Percentiles rank a stretch among this genome's conserved stretches.
These are phyloP conservation scores for Lordiphosa fenestrarum DNA, from an alignment of 2,888 invertebrate species.

Conservation along the genomic window DNA sequence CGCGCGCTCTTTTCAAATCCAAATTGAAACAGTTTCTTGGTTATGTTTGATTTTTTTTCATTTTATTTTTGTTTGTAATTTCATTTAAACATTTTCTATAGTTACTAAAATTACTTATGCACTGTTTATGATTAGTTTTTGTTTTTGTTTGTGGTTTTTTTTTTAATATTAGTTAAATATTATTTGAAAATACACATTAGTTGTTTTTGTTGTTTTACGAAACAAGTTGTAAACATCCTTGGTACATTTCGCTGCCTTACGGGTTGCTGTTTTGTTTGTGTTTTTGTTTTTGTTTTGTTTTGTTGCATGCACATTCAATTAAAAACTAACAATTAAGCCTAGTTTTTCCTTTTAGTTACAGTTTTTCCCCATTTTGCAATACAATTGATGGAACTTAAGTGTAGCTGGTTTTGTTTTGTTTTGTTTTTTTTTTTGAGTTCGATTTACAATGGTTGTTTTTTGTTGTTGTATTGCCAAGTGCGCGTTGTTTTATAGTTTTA, in stretches of 20 bases:
- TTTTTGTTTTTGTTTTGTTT: too few relatives aligned
- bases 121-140: slow-evolving; percentile 30
- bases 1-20: not conserved
- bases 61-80: slow-evolving; percentile 72
- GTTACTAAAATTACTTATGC: slow-evolving; percentile 78
- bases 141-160: slow-evolving; percentile 63
- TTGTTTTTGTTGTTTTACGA: slow-evolving; percentile 57
- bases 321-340: slow-evolving; percentile 75
- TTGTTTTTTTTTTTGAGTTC: slow-evolving; percentile 42
- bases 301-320: slow-evolving; percentile 15
- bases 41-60: slow-evolving; percentile 47
- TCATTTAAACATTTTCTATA: slow-evolving; percentile 79
- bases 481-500: slow-evolving; percentile 30
- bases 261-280: slow-evolving; percentile 5
- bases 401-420: slow-evolving; percentile 37
- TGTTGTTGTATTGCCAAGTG: slow-evolving; percentile 55
- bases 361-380: slow-evolving; percentile 42
- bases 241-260: slow-evolving; percentile 70
- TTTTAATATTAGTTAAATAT: slow-evolving; percentile 76
- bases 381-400: slow-evolving; percentile 60
- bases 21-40: slow-evolving; percentile 39
- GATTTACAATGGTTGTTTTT: slow-evolving; percentile 56
- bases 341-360: slow-evolving; percentile 63
- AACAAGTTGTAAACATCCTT: slow-evolving; percentile 77
- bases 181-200: slow-evolving; percentile 73